A percentile compares a stretch with the other conserved stretches of the same genome.
phyloP scores from a whole-genome alignment of 2,797 vertebrate species.

The Pelochelys cantorii region DNA sequence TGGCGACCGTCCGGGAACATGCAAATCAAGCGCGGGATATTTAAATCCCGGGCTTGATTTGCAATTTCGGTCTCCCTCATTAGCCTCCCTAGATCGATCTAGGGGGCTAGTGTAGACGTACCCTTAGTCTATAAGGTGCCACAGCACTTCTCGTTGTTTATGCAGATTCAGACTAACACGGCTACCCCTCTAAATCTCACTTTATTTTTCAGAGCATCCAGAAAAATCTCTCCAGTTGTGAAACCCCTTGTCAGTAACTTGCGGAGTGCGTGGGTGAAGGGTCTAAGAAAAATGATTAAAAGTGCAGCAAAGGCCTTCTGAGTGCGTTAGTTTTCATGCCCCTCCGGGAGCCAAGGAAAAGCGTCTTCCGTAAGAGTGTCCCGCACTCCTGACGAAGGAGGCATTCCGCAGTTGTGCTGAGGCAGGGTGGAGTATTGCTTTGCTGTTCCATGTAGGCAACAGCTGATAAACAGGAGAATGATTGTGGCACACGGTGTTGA shows the following conservation, averaged over 20 bases:
- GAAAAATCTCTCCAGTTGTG: background rate
- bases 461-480: background rate
- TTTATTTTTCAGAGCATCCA: background rate
- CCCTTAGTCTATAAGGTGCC: no score
- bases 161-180: no score
- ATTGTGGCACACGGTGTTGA: conserved; percentile 16
- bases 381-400: background rate
- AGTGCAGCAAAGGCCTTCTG: no score
- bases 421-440: background rate
- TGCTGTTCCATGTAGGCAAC: background rate
- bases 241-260: background rate
- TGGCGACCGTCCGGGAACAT: no score
- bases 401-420: background rate
- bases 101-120: no score
- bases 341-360: background rate
- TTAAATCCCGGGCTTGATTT: no score
- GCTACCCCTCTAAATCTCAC: background rate
- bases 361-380: background rate
- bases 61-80: no score
- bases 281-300: background rate
- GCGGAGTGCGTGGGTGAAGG: background rate
- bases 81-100: no score
- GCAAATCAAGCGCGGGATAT: no score
- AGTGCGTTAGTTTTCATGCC: background rate
- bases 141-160: no score